Evolutionary conservation across 2,888 invertebrate species (phyloP).

Genomic region (Nymphalis urticae): DNA sequence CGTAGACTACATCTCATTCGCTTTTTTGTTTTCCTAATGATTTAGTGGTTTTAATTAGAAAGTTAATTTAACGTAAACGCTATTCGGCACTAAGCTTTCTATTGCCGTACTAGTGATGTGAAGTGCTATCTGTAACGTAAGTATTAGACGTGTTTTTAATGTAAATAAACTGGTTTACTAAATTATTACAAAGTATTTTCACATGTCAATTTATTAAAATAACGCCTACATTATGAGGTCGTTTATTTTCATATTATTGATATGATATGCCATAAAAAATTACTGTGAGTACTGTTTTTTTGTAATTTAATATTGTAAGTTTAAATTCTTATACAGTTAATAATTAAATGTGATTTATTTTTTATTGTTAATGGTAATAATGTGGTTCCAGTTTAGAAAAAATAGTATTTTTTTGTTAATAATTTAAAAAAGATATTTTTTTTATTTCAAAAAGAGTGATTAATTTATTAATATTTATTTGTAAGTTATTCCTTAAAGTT

Average conservation of each 20-base stretch:
- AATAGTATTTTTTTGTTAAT: too few species aligned
- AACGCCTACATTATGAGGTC: not conserved
- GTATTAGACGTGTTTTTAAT: not conserved
- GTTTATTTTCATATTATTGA: not conserved
- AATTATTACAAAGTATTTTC: not conserved
- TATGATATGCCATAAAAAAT: not conserved
- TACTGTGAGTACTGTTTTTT: too few species aligned
- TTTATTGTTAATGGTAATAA: too few species aligned
- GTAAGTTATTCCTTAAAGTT: too few species aligned
- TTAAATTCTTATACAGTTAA: too few species aligned
- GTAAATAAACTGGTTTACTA: slow-evolving; percentile 9
- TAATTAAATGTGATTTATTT: too few species aligned
- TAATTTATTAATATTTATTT: too few species aligned
- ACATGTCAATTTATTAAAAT: not conserved
- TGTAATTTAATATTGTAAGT: too few species aligned
- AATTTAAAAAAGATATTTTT: too few species aligned
- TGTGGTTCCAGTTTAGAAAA: too few species aligned
- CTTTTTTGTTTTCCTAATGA: slow-evolving; percentile 34
- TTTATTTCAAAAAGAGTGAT: too few species aligned
- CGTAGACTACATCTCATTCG: slow-evolving; percentile 9
- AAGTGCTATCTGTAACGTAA: slow-evolving; percentile 20
- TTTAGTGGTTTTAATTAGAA: slow-evolving; percentile 36
- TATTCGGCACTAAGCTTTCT: slow-evolving; percentile 33
- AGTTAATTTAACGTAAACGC: slow-evolving; percentile 29
- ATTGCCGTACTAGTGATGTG: slow-evolving; percentile 31